phyloP scores from a whole-genome alignment of 2,888 invertebrate genomes.

The Cinara cedri region DNA sequence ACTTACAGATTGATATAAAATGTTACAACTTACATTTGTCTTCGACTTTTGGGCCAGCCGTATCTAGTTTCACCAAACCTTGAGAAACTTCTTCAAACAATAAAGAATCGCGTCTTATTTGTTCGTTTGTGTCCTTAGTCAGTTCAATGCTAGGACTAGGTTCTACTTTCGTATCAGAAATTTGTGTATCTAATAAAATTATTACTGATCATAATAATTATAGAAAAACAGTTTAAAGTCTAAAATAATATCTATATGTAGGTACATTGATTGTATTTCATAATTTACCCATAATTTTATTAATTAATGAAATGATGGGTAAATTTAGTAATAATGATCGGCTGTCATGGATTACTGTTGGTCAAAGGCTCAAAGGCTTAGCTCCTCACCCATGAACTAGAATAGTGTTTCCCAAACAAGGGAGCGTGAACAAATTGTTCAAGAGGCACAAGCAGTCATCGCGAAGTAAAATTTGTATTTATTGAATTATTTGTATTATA shows the following conservation, averaged over 20 bases:
- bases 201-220: background rate
- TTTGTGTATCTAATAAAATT: slow-evolving; percentile 63
- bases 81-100: slow-evolving; percentile 65
- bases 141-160: slow-evolving; percentile 61
- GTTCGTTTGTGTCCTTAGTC: slow-evolving; percentile 59
- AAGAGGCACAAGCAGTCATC: too few species aligned
- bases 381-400: too few species aligned
- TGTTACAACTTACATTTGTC: slow-evolving; percentile 52
- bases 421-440: too few species aligned
- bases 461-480: too few species aligned
- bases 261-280: background rate
- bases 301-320: too few species aligned
- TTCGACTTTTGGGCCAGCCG: slow-evolving; percentile 32
- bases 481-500: too few species aligned
- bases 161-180: slow-evolving; percentile 59
- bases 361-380: too few species aligned
- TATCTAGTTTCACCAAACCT: slow-evolving; percentile 60
- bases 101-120: slow-evolving; percentile 63
- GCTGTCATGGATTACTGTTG: too few species aligned
- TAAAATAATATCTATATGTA: background rate
- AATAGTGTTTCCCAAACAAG: too few species aligned
- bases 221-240: background rate
- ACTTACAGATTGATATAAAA: background rate
- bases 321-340: too few species aligned
- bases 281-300: too few species aligned